These are phyloP conservation scores for Alfaro cultratus DNA, from an alignment of 2,797 vertebrate species.

Conservation along the genomic window DNA sequence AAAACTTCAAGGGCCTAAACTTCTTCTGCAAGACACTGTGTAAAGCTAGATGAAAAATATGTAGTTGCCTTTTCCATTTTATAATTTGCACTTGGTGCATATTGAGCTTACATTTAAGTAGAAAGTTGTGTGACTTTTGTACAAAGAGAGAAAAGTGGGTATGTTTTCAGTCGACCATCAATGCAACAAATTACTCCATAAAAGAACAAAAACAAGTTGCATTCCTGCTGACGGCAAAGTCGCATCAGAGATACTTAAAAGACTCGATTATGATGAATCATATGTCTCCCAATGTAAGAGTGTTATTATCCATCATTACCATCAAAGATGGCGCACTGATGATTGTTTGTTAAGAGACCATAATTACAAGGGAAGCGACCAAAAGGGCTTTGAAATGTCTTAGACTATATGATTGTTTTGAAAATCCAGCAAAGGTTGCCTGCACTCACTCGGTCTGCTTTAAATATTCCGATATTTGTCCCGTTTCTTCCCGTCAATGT, in stretches of 20 bases:
- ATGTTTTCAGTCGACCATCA: slow-evolving; percentile 33
- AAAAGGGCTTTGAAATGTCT: slow-evolving; percentile 60
- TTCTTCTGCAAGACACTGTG: neutral
- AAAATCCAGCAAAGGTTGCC: slow-evolving; percentile 66
- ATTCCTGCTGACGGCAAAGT: slow-evolving; percentile 43
- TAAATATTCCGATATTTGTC: slow-evolving; percentile 8
- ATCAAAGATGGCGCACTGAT: slow-evolving; percentile 63
- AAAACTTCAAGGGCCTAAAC: neutral
- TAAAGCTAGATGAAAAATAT: neutral
- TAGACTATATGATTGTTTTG: slow-evolving; percentile 63
- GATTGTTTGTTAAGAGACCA: slow-evolving; percentile 64
- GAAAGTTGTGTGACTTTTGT: slow-evolving; percentile 28
- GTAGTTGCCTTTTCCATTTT: slow-evolving; percentile 5
- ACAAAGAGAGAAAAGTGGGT: slow-evolving; percentile 13
- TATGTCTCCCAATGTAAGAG: slow-evolving; percentile 26
- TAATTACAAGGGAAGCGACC: slow-evolving; percentile 69
- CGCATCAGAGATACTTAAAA: slow-evolving; percentile 39
- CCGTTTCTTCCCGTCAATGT: neutral
- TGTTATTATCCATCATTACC: slow-evolving; percentile 74
- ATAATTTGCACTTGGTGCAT: slow-evolving; percentile 17
- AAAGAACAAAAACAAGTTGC: slow-evolving; percentile 42
- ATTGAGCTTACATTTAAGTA: slow-evolving; percentile 23
- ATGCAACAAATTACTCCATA: slow-evolving; percentile 34
- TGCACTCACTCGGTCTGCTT: slow-evolving; percentile 32
- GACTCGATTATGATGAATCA: slow-evolving; percentile 33